Conservation (phyloP, 35 echinoderm and acorn worm species). For the Lytechinus pictus region DNA sequence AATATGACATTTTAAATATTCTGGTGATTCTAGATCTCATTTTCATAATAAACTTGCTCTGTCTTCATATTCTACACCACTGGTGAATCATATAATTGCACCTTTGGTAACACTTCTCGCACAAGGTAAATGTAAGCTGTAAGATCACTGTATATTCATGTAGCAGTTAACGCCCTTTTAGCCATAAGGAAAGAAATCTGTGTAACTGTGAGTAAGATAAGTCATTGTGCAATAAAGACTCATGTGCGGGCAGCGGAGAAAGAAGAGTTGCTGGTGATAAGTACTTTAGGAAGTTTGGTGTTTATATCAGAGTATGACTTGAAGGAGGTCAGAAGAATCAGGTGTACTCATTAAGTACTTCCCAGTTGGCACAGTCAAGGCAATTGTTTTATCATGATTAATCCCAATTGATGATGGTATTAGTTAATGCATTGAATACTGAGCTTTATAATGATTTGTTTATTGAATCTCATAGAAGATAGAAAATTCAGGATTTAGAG, state of each 20-base stretch:
- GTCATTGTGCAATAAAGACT: not conserved
- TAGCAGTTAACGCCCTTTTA: too few relatives aligned
- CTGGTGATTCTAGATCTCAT: too few relatives aligned
- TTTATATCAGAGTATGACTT: not conserved
- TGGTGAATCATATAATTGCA: too few relatives aligned
- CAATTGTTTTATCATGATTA: conserved; percentile 28
- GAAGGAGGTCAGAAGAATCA: conserved; percentile 11
- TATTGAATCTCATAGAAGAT: not conserved
- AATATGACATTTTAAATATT: too few relatives aligned
- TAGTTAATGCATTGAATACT: not conserved
- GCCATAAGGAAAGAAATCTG: not conserved
- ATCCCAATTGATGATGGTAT: not conserved
- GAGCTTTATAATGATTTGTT: not conserved
- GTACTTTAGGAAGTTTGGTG: not conserved
- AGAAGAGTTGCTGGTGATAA: not conserved
- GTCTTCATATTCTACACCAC: too few relatives aligned
- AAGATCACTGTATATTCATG: too few relatives aligned
- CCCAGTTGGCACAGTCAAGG: not conserved
- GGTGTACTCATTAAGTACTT: conserved; percentile 21
- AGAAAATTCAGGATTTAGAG: not conserved
- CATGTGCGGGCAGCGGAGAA: not conserved
- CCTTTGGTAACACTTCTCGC: too few relatives aligned
- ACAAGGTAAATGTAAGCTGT: too few relatives aligned
- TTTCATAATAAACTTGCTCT: too few relatives aligned
- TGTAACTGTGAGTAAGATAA: too few relatives aligned